These are phyloP conservation scores for Ciconia nigra DNA, from an alignment of 2,797 vertebrate species.

Conservation along the genomic window DNA sequence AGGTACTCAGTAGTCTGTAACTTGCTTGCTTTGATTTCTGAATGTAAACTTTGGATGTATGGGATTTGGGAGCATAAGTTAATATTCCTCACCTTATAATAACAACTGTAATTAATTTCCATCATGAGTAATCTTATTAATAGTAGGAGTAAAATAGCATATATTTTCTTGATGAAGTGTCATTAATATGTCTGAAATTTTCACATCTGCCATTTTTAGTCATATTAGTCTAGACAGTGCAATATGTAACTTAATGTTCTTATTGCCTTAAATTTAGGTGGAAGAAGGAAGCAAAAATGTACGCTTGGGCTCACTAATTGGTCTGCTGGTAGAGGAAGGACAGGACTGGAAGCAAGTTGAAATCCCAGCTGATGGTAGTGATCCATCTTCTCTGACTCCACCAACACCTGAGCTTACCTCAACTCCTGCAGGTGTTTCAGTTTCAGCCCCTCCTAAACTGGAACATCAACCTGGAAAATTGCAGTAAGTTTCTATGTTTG, in stretches of 20 bases:
- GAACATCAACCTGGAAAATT: conserved; percentile 58
- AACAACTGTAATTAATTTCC: not conserved
- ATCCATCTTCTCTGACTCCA: conserved; percentile 44
- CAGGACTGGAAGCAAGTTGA: conserved; percentile 94
- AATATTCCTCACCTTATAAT: not conserved
- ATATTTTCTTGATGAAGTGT: not conserved
- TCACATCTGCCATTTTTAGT: not conserved
- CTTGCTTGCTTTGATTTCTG: not conserved
- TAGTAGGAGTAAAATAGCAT: not conserved
- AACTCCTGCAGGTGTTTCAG: conserved; percentile 10
- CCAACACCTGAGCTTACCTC: conserved; percentile 9
- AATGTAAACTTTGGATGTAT: not conserved
- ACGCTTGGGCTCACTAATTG: conserved; percentile 87
- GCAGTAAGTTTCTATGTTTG: conserved; percentile 73
- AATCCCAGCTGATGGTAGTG: conserved; percentile 75
- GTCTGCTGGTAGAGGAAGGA: conserved; percentile 92
- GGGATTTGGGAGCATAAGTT: not conserved
- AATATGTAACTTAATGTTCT: not conserved
- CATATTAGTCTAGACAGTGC: not conserved
- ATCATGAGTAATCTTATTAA: not conserved
- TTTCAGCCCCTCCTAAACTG: conserved; percentile 32
- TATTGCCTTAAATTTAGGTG: conserved; percentile 74
- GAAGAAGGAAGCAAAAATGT: conserved; percentile 90
- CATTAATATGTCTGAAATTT: not conserved
- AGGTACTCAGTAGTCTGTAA: not conserved